Conservation (phyloP, 2,888 invertebrate species). For the Tortricodes alternella region DNA sequence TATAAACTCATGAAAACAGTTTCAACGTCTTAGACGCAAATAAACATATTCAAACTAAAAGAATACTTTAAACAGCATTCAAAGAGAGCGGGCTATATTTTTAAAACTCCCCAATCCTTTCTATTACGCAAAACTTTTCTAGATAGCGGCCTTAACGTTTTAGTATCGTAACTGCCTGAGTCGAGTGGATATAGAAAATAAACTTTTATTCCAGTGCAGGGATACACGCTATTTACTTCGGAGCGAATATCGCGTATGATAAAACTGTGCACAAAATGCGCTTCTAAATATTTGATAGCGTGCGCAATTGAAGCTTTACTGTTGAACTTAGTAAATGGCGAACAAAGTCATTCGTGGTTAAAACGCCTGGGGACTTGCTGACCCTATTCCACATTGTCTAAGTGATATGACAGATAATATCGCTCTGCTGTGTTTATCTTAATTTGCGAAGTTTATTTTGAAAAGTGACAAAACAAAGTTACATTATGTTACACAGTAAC, state of each 20-base stretch:
- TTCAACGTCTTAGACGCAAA: too few species aligned
- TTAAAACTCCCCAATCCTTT: conserved; percentile 12
- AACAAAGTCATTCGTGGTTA: too few species aligned
- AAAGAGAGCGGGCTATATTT: conserved; percentile 4
- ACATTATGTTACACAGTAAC: too few species aligned
- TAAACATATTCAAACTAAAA: background rate
- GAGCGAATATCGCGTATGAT: background rate
- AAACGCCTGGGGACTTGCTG: too few species aligned
- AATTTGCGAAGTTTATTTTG: too few species aligned
- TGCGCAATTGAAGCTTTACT: background rate
- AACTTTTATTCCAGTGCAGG: conserved; percentile 12
- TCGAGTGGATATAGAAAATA: conserved; percentile 9
- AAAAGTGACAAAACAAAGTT: too few species aligned
- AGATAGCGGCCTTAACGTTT: conserved; percentile 1
- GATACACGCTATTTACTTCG: background rate
- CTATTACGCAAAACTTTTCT: conserved; percentile 3
- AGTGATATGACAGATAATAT: too few species aligned
- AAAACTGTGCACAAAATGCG: background rate
- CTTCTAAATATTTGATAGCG: background rate
- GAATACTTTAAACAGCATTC: background rate
- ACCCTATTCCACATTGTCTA: too few species aligned
- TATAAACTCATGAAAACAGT: too few species aligned
- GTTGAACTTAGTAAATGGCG: background rate
- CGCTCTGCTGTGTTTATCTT: too few species aligned
- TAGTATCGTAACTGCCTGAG: conserved; percentile 3